Percentiles rank a stretch among this genome's conserved stretches.
Conservation (phyloP, 2,888 invertebrate genomes). For the Diarsia rubi region DNA sequence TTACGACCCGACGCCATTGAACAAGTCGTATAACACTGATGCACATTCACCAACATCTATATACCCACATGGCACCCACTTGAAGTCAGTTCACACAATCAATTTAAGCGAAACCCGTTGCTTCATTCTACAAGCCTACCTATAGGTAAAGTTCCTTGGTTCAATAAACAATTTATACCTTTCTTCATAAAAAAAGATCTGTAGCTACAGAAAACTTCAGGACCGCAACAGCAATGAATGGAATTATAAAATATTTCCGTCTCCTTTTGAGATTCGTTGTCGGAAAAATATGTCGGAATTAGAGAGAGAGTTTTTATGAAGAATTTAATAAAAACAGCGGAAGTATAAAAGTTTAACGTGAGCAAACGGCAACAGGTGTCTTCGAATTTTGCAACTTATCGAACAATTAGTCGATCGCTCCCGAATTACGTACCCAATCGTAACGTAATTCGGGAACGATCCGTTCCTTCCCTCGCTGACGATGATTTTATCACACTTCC, state of each 20-base stretch:
- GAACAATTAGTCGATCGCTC: conserved; percentile 40
- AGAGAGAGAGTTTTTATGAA: conserved; percentile 6
- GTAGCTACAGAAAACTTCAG: conserved; percentile 10
- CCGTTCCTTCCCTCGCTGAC: neutral
- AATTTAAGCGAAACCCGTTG: neutral
- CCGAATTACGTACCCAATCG: conserved; percentile 7
- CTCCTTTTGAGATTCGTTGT: conserved; percentile 3
- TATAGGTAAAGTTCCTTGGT: neutral
- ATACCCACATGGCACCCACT: neutral
- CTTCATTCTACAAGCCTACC: neutral
- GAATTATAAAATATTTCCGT: conserved; percentile 29
- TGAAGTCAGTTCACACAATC: neutral
- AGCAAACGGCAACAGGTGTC: conserved; percentile 42
- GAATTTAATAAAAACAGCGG: conserved; percentile 39
- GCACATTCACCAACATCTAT: neutral
- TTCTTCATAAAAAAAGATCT: conserved; percentile 13
- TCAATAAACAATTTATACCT: conserved; percentile 9
- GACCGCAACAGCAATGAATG: neutral
- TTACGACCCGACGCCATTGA: conserved; percentile 10
- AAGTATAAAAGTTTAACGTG: conserved; percentile 21
- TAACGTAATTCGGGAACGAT: too few species aligned
- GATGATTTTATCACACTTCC: conserved; percentile 19
- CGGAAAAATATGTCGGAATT: conserved; percentile 2
- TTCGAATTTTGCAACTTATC: conserved; percentile 21
- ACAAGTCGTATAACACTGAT: conserved; percentile 3